Evolutionary conservation across 2,888 invertebrate species (phyloP).

Genomic region (Electrophaes corylata): DNA sequence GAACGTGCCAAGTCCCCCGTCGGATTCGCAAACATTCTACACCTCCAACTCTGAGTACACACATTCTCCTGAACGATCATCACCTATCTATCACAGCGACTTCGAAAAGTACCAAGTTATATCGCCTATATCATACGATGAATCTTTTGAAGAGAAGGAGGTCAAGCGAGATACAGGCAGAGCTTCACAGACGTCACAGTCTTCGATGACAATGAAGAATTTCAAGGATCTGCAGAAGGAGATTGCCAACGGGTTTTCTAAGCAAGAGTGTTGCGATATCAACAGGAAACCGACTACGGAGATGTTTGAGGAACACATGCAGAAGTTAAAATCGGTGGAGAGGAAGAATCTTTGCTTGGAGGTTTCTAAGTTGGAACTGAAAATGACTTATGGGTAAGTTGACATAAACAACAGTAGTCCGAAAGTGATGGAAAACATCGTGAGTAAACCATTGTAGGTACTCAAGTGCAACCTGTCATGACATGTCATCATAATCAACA

Average conservation of each 20-base stretch:
- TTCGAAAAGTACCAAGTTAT: constrained; percentile 69
- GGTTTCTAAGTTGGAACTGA: constrained; percentile 61
- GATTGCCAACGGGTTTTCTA: constrained; percentile 57
- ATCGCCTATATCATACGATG: constrained; percentile 43
- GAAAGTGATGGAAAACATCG: too few species aligned
- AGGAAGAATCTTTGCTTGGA: constrained; percentile 59
- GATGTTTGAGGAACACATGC: constrained; percentile 59
- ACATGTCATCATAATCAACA: too few species aligned
- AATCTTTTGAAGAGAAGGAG: constrained; percentile 41
- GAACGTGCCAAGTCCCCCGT: constrained; percentile 61
- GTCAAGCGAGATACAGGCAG: constrained; percentile 44
- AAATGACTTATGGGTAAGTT: constrained; percentile 65
- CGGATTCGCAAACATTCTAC: constrained; percentile 55
- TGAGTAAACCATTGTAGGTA: too few species aligned
- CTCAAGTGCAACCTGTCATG: too few species aligned
- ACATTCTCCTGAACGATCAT: constrained; percentile 57
- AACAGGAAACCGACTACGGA: constrained; percentile 56
- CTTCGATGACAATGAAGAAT: constrained; percentile 63
- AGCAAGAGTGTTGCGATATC: constrained; percentile 65
- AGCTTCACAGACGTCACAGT: constrained; percentile 39
- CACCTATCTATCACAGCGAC: constrained; percentile 60
- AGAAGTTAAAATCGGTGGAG: constrained; percentile 53
- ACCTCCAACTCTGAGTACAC: constrained; percentile 57
- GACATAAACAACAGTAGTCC: too few species aligned
- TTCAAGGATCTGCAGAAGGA: constrained; percentile 74